Base-by-base conservation (phyloP, 2,888 invertebrate genomes). In the Hydroisotoma schaefferi region DNA sequence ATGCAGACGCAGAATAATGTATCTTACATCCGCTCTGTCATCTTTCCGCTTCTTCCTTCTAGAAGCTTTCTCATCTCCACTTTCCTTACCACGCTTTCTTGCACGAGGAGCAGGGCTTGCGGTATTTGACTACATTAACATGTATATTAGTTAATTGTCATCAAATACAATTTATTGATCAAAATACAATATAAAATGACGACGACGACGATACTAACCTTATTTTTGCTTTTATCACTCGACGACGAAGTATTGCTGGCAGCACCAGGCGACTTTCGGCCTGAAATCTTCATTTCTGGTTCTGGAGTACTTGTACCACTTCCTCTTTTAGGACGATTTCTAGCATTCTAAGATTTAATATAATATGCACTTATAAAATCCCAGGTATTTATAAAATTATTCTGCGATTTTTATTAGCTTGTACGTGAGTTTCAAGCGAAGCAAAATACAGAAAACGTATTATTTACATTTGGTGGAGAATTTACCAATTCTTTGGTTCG, bases 401-500 rank as follows among this genome's bases (percentile, higher is more conserved):
- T n/a, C n/a, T n/a, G n/a, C n/a, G n/a, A n/a, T n/a, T n/a, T n/a
- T n/a, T n/a, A n/a, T n/a, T n/a, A n/a, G n/a, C n/a, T n/a, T n/a
- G n/a, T n/a, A n/a, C n/a, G n/a, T n/a, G n/a, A n/a, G n/a, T 15
- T 33, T 33, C 33, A 33, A 33, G 33, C 33, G 33, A 10, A 33
- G 15, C 18, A 43, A 8, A 43, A 18, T 15, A 43, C 43, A 43
- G 18, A 6, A 43, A 43, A 43, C 6, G 6, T 18, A 27, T 48
- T 61, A 59, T 54, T 65, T 68, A 68, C 65, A 61, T 65, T 68
- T 55, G 65, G 61, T 33, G 68, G 61, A 29, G 61, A 65, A 65
- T 69, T 74, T 72, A 81, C 83, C 77, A 85, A 84, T 79, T 90
- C 87, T 80, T 90, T 88, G 55, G 78, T 90, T 89, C 76, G 65